Evolutionary conservation across 1,140 invertebrate species (phyloP).

Genomic region (Phocides pigmalion): DNA sequence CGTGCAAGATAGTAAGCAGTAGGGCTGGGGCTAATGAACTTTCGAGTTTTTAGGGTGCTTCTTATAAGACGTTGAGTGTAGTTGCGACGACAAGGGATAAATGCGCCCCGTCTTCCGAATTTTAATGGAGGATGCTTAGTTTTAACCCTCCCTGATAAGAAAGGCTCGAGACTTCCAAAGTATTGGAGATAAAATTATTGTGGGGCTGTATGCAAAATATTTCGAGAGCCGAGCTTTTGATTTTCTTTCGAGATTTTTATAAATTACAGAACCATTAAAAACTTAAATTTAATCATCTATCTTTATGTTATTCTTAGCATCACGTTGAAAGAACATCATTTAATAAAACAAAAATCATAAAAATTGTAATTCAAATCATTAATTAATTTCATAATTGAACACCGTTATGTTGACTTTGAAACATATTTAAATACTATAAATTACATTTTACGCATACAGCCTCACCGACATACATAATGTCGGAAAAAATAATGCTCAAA

Average conservation of each 20-base stretch:
- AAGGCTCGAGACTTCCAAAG: constrained; percentile 22
- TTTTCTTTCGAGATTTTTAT: neutral
- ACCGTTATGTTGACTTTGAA: too few species aligned
- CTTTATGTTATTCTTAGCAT: too few species aligned
- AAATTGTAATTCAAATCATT: too few species aligned
- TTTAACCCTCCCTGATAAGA: constrained; percentile 33
- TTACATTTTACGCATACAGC: too few species aligned
- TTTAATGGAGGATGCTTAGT: constrained; percentile 35
- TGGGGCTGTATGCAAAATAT: neutral
- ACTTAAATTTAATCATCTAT: too few species aligned
- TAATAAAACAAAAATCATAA: too few species aligned
- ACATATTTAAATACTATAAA: too few species aligned
- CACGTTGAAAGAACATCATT: too few species aligned
- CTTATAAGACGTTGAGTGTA: constrained; percentile 38
- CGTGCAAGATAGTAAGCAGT: constrained; percentile 76
- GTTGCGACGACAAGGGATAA: constrained; percentile 32
- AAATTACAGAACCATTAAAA: too few species aligned
- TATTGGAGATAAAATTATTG: constrained; percentile 25
- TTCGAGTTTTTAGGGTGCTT: constrained; percentile 69
- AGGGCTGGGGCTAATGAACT: constrained; percentile 81
- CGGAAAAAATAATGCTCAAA: too few species aligned
- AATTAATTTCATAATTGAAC: too few species aligned
- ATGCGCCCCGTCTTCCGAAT: constrained; percentile 35
- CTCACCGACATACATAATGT: too few species aligned
- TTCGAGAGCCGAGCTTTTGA: neutral